Base-by-base conservation (phyloP, 2,797 vertebrate species). In the Lepus townsendii region DNA sequence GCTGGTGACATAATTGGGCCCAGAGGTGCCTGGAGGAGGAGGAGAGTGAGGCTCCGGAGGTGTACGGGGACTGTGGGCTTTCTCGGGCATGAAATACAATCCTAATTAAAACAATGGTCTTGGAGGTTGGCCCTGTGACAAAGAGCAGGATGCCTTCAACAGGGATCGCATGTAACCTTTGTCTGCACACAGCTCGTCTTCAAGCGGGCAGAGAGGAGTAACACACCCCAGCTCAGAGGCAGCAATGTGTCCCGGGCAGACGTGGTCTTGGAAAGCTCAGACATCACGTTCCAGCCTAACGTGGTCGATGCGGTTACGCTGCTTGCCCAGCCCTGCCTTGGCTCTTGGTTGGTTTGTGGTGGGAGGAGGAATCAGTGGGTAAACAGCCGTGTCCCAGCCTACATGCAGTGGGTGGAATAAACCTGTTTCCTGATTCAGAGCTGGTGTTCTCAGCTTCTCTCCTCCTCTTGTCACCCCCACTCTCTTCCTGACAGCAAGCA, bases 11-110 rank as follows among this genome's bases (percentile, higher is more conserved):
- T 97, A 97, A 97, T 6, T 47, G 97, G 96, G 91, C 66, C 97
- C 96, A 96, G 95, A 96, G 96, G 97, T 97, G 97, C 95, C 97
- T 93, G 94, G 69, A 57, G 54, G 54, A 96, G 83, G 83, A 84
- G 42, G 50, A 27, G 42, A 42, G 90, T 57, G 76, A 71, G 16
- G 66, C 83, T 94, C 90, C 78, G 93, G 83, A 73, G 95, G 96
- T 13, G 94, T 75, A 72, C 27, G 83, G 42, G 93, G 93, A 92
- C 88, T 63, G 47, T 8, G 1, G 90, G 27, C 77, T 91, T 96
- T 96, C 91, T 88, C 42, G 92, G 96, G 75, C 75, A 75, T 50
- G 72, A 96, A 96, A 95, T 83, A 92, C 14, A 88, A 94, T 47
- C 17, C 47, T 79, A 89, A 82, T 68, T 94, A 89, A 93, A 4